A percentile compares a stretch with the other conserved stretches of the same genome.
phyloP scores from a whole-genome alignment of 2,797 vertebrate species.

The Argentina silus region DNA sequence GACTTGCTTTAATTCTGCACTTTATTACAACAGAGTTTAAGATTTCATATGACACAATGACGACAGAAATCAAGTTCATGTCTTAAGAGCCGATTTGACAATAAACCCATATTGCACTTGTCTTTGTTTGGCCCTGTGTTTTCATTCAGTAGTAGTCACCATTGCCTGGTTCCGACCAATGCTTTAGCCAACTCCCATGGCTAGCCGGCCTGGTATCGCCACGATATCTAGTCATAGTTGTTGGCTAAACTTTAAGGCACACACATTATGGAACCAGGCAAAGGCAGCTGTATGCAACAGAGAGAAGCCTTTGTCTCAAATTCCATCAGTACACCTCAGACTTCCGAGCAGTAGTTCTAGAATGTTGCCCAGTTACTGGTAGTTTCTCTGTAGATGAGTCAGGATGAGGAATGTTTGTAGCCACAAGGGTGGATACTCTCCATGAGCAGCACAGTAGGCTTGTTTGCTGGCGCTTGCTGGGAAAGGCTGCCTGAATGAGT shows the following conservation, averaged over 20 bases:
- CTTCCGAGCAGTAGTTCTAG: conserved; percentile 15
- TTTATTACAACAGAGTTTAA: conserved; percentile 89
- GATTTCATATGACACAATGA: conserved; percentile 81
- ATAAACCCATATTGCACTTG: conserved; percentile 87
- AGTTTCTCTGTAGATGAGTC: conserved; percentile 41
- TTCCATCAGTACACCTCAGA: not conserved
- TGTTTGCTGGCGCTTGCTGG: not conserved
- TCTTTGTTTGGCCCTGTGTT: conserved; percentile 43
- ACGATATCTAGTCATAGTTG: too few relatives aligned
- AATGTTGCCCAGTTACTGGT: conserved; percentile 48
- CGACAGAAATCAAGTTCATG: conserved; percentile 87
- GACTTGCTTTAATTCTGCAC: conserved; percentile 92
- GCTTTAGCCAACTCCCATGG: too few relatives aligned
- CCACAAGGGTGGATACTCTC: conserved; percentile 36
- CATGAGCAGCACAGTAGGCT: conserved; percentile 14
- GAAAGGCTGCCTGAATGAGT: not conserved
- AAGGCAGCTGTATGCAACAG: not conserved
- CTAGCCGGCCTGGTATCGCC: too few relatives aligned
- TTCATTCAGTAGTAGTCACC: conserved; percentile 5
- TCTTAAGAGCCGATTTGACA: conserved; percentile 91
- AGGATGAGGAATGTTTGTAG: conserved; percentile 19
- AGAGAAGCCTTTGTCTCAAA: not conserved
- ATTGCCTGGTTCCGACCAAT: too few relatives aligned
- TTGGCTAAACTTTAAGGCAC: too few relatives aligned
- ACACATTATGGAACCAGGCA: too few relatives aligned